Evolutionary conservation across 1,140 invertebrate genomes (phyloP), one percentile per base, ranked within the genome.

Genomic region (Cydia splendana): DNA sequence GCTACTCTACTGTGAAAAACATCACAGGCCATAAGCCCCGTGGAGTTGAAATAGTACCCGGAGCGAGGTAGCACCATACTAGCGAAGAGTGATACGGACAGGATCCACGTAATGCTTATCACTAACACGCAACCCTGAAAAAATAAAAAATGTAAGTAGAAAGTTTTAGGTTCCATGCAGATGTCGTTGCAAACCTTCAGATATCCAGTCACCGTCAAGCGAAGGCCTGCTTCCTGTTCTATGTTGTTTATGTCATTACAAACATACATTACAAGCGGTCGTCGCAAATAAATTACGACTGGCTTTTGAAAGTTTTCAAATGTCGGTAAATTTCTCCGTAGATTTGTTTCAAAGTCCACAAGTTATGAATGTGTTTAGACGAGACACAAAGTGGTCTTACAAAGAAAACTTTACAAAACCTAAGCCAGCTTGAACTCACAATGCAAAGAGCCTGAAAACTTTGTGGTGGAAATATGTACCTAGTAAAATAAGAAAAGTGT

Each of bases 31-130:
- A 97, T 95, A 81, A 97, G 94, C 30, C 97, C 97, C 3, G 96
- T 96, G n/a, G 95, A 94, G 88, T 97, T 97, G 94, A 97, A 97
- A 91, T 97, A 97, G 91, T 97, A 97, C 81, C 96, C 96, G 84
- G 96, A 96, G 84, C 95, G 95, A 9, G 96, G 96, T 69, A 97
- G 94, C 65, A 97, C 96, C 84, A 97, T 94, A 76, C 95, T 94
- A 3, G 96, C 96, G 87, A 97, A 97, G 78, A 97, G 94, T 69
- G 96, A 96, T 82, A 97, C 95, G 51, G 96, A 97, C 76, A 96
- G 94, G 82, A 97, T 96, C 96, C 97, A 97, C 74, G 96, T 97
- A 78, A 96, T 94, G 84, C 96, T 97, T 87, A 97, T 96, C 78
- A 97, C 95, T 79, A 96, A 95, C 78, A 97, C 96, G 88, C 97